Evolutionary conservation across 2,888 invertebrate genomes (phyloP).

Genomic region (Nemurella pictetii): DNA sequence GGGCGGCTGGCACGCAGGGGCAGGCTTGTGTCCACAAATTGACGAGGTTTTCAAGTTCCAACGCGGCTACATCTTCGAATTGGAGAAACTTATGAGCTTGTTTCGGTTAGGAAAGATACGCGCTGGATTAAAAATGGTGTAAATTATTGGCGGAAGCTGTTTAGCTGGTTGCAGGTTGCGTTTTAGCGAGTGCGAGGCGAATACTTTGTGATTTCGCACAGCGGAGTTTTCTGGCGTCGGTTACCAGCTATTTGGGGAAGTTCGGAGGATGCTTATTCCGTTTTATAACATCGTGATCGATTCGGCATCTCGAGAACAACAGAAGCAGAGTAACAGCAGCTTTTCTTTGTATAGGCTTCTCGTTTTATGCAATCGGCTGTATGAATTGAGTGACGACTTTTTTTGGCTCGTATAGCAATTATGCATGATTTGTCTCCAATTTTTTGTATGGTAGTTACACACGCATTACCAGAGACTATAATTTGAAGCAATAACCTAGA

Average conservation of each 20-base stretch:
- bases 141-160: slow-evolving; percentile 6
- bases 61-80: too few species aligned
- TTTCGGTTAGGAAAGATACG: not conserved
- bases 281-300: too few species aligned
- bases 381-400: not conserved
- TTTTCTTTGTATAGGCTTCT: too few species aligned
- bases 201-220: not conserved
- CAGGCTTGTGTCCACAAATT: not conserved
- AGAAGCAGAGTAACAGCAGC: too few species aligned
- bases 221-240: not conserved
- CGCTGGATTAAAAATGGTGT: not conserved
- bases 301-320: too few species aligned
- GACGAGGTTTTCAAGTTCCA: not conserved
- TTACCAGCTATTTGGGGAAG: not conserved
- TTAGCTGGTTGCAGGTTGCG: not conserved
- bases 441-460: not conserved
- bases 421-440: not conserved
- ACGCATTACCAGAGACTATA: not conserved
- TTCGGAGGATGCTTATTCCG: too few species aligned
- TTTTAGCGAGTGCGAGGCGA: not conserved
- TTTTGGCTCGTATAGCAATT: not conserved
- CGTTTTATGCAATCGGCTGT: not conserved
- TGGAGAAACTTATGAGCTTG: too few species aligned
- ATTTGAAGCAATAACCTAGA: not conserved
- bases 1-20: not conserved